These are phyloP conservation scores for Subacronicta megacephala DNA, from an alignment of 2,888 invertebrate genomes.

Conservation along the genomic window DNA sequence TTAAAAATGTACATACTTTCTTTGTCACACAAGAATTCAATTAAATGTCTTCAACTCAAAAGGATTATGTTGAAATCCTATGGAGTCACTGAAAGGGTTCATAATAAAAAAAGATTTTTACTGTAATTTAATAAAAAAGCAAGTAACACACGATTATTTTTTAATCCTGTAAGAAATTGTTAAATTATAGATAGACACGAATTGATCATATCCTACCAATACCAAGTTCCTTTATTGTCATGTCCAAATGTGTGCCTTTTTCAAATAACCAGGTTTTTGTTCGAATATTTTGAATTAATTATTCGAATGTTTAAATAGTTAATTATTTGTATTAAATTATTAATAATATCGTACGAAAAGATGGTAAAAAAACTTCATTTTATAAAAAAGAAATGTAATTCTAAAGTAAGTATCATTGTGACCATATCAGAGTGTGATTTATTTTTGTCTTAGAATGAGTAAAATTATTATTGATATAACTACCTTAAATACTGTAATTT, in stretches of 20 bases:
- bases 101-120: conserved; percentile 14
- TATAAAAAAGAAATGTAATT: conserved; percentile 18
- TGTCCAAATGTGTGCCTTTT: conserved; percentile 71
- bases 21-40: conserved; percentile 37
- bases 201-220: conserved; percentile 62
- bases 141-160: conserved; percentile 25
- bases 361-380: conserved; percentile 14
- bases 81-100: conserved; percentile 18
- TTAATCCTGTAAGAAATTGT: conserved; percentile 20
- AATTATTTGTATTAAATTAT: conserved; percentile 16
- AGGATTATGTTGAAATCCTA: conserved; percentile 24
- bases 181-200: conserved; percentile 38
- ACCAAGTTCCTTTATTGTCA: conserved; percentile 67
- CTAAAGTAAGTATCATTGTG: conserved; percentile 37
- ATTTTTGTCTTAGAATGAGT: conserved; percentile 24
- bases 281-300: conserved; percentile 18
- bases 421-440: conserved; percentile 55
- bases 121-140: conserved; percentile 20
- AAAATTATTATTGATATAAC: conserved; percentile 23
- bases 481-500: conserved; percentile 17
- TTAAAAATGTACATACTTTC: conserved; percentile 51
- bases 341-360: conserved; percentile 1
- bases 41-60: conserved; percentile 26
- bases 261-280: conserved; percentile 41
- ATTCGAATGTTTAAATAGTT: background rate